Evolutionary conservation across 2,888 invertebrate species (phyloP).

Genomic region (Callyntrura sp.): DNA sequence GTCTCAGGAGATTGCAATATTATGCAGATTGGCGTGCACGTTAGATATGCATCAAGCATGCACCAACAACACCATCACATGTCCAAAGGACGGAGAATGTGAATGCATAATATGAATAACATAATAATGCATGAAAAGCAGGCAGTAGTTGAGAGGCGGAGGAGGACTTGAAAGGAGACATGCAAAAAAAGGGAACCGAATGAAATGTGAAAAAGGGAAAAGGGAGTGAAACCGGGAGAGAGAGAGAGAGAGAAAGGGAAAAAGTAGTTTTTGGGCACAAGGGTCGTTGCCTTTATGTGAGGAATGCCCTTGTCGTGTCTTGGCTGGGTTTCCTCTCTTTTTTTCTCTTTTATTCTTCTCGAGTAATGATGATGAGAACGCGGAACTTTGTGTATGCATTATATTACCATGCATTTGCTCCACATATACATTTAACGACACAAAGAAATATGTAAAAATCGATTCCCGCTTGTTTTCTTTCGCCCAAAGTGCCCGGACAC

Average conservation of each 20-base stretch:
- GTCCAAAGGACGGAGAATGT: background rate
- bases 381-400: background rate
- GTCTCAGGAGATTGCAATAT: slow-evolving; percentile 47
- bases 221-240: background rate
- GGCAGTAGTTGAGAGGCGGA: background rate
- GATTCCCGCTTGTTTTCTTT: too few species aligned
- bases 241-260: slow-evolving; percentile 17
- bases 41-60: slow-evolving; percentile 33
- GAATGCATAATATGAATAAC: background rate
- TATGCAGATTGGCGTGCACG: slow-evolving; percentile 62
- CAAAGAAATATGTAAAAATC: too few species aligned
- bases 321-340: slow-evolving; percentile 51
- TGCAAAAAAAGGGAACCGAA: slow-evolving; percentile 17
- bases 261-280: slow-evolving; percentile 17
- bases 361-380: slow-evolving; percentile 29
- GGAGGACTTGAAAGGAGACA: slow-evolving; percentile 37
- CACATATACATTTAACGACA: background rate
- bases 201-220: background rate
- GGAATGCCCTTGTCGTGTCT: slow-evolving; percentile 62
- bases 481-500: too few species aligned
- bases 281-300: slow-evolving; percentile 73
- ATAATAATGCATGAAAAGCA: slow-evolving; percentile 14
- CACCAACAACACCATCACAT: background rate
- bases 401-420: background rate
- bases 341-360: background rate